These are phyloP conservation scores for Platycnemis pennipes DNA, from an alignment of 2,888 invertebrate species.

Conservation along the genomic window DNA sequence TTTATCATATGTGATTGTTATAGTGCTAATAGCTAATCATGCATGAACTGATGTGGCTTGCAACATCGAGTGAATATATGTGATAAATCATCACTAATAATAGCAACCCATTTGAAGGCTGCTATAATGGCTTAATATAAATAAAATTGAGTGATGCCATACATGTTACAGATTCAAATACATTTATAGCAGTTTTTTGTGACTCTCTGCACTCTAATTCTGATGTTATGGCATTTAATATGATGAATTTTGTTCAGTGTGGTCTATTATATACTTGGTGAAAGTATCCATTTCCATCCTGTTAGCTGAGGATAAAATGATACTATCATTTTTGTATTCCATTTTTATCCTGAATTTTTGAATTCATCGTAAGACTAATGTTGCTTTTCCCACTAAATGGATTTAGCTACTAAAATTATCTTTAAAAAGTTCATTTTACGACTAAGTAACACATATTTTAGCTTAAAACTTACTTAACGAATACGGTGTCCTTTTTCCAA, in stretches of 20 bases:
- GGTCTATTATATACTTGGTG: not conserved
- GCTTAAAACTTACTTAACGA: not conserved
- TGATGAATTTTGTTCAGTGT: not conserved
- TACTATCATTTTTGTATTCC: not conserved
- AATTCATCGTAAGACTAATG: not conserved
- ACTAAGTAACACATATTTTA: not conserved
- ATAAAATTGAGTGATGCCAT: not conserved
- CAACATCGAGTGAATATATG: not conserved
- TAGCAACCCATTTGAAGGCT: not conserved
- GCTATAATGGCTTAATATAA: not conserved
- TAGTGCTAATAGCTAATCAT: not conserved
- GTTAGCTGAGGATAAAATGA: not conserved
- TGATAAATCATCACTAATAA: not conserved
- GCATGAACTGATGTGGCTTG: constrained; percentile 41
- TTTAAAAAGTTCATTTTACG: not conserved
- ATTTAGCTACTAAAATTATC: not conserved
- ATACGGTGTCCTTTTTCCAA: not conserved
- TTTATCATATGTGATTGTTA: not conserved
- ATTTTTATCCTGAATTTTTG: not conserved
- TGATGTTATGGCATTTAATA: not conserved
- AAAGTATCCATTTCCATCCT: not conserved
- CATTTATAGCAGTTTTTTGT: not conserved
- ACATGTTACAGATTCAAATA: not conserved
- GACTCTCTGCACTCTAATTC: not conserved
- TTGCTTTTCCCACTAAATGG: not conserved